Evolutionary conservation across 2,113 vertebrate species (phyloP), one percentile per base, ranked within the genome.

Genomic region (Pomatostomus ruficeps): DNA sequence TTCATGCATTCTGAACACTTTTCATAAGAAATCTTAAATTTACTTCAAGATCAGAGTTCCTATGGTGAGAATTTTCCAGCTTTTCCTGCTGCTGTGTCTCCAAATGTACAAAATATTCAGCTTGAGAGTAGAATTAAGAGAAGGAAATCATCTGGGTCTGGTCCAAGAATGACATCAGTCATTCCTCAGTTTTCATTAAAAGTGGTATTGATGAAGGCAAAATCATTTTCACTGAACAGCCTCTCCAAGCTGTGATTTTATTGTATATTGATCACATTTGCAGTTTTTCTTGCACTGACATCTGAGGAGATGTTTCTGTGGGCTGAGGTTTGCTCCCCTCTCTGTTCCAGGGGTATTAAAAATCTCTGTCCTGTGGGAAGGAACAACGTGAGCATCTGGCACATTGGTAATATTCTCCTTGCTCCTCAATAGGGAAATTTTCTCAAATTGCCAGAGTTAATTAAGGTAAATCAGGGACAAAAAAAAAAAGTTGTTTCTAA

Each of bases 201-300:
- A 74, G 3, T 54, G 2, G 1, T 42, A 46, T 7, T 31, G 35
- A 55, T 61, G 31, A 68, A 49, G 18, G 12, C 11, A 72, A 93
- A 89, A 59, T 75, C 24, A 40, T 75, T 89, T 88, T 46, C 31
- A 36, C 18, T 35, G 12, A 43, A 13, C 2, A 22, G 35, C 10
- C 2, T 67, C 11, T 78, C 26, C 16, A 46, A 71, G 51, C 4
- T 16, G 15, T 55, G 40, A 5, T 82, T 93, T 71, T 46, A 43
- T 52, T 79, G 9, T 8, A 11, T 31, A 11, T 55, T 79, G 40
- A n/a, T 40, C 0, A 0, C 15, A 83, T 25, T 1, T 0, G 0
- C 2, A 9, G 33, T 28, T 78, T 66, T 76, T 72, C 10, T 70
- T 36, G 33, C 8, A 11, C 14, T 82, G 45, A 35, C 22, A 33